Base-by-base conservation (phyloP, 2,113 vertebrate genomes). In the Poicephalus gulielmi region DNA sequence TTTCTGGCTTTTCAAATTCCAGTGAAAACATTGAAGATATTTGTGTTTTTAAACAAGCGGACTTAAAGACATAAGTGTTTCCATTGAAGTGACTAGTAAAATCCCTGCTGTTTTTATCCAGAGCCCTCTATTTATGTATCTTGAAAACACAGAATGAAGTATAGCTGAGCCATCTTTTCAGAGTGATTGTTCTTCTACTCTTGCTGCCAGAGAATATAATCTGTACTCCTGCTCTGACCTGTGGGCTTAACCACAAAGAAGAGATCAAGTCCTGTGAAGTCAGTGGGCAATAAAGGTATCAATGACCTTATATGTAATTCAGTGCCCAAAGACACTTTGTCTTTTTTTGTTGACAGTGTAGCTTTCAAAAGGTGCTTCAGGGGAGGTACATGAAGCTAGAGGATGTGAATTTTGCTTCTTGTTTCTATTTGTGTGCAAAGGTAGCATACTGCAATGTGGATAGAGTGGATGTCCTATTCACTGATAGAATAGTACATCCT, bases 291-390 rank as follows among this genome's bases (percentile, higher is more conserved):
- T 33, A 53, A 83, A 93, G 25, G 9, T 70, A 44, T n/a, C 0
- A 1, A 9, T 37, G n/a, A 75, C 80, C 23, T 67, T 93, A 30
- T 67, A 12, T 17, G 31, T 69, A 83, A 69, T 73, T 74, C 31
- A 44, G 31, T 43, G 39, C 63, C 70, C 68, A 86, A 20, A 86
- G 64, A 46, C 83, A 27, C 50, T 28, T 67, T 59, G 59, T 77
- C 53, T 70, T 93, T 70, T 93, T 79, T 55, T 94, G 30, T 80
- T 95, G 68, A 80, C 74, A 82, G 6, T 4, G 9, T 52, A 28
- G 49, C 83, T 88, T 85, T 93, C 27, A 60, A 60, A 91, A 82
- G 39, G 46, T 71, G 78, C 19, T 68, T 88, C 22, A 27, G 37
- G 25, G 13, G 3, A 57, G 69, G 10, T 55, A 5, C 33, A 18